Evolutionary conservation across 2,113 vertebrate species (phyloP).

Genomic region (Cynopterus brachyotis): DNA sequence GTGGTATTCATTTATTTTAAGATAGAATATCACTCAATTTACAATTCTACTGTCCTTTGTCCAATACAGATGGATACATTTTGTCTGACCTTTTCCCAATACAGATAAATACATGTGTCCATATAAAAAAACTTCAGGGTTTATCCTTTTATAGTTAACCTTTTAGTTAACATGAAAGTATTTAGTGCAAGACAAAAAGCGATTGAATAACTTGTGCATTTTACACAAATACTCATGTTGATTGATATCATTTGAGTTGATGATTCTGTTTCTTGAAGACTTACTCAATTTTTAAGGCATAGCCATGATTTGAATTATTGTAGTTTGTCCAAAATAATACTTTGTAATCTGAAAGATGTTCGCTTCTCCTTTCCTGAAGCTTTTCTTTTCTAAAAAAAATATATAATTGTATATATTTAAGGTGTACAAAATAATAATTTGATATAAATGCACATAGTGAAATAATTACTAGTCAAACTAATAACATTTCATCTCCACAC

Average conservation of each 20-base stretch:
- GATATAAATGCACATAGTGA: neutral
- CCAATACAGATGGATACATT: neutral
- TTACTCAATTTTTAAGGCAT: neutral
- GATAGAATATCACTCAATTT: neutral
- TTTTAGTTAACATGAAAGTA: neutral
- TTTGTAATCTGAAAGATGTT: neutral
- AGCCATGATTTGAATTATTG: neutral
- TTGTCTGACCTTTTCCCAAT: neutral
- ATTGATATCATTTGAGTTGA: neutral
- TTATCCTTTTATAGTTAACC: neutral
- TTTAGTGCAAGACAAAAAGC: neutral
- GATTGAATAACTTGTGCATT: neutral
- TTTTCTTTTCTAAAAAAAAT: neutral
- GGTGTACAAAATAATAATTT: neutral
- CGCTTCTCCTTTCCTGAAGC: neutral
- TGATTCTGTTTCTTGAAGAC: neutral
- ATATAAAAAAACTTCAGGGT: neutral
- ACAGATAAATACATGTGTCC: neutral
- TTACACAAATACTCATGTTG: neutral
- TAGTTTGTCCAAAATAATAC: neutral
- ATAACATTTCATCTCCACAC: neutral
- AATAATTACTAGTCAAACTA: neutral
- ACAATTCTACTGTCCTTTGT: neutral
- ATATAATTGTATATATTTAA: neutral
- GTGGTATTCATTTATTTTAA: constrained; percentile 6